These are phyloP conservation scores for Chromis chromis DNA, from an alignment of 2,797 vertebrate species.

Conservation along the genomic window DNA sequence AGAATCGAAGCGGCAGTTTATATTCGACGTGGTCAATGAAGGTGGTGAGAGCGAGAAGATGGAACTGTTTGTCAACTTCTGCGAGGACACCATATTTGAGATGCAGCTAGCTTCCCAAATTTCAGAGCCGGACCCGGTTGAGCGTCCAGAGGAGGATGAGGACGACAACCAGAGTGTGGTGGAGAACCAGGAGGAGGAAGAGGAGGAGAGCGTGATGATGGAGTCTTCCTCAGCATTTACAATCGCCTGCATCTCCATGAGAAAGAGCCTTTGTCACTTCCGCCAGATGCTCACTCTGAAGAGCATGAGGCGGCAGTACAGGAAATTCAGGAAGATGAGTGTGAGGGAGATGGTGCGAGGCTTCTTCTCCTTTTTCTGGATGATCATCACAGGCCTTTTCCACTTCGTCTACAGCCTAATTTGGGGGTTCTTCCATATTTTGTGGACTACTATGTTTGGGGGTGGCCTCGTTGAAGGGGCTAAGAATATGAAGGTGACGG, in stretches of 20 bases:
- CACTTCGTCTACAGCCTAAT: slow-evolving; percentile 89
- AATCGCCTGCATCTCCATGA: slow-evolving; percentile 89
- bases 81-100: slow-evolving; percentile 99
- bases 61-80: slow-evolving; percentile 99
- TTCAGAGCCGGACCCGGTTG: slow-evolving; percentile 92
- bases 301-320: slow-evolving; percentile 91
- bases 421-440: slow-evolving; percentile 94
- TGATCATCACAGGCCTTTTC: slow-evolving; percentile 90
- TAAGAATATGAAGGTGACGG: slow-evolving; percentile 98
- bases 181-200: slow-evolving; percentile 86
- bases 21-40: slow-evolving; percentile 98
- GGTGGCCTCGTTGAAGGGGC: slow-evolving; percentile 97
- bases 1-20: slow-evolving; percentile 98
- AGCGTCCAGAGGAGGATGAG: slow-evolving; percentile 90
- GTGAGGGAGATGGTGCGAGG: slow-evolving; percentile 90
- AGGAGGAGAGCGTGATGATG: slow-evolving; percentile 84
- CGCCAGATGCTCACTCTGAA: slow-evolving; percentile 89
- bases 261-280: slow-evolving; percentile 87
- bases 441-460: slow-evolving; percentile 96
- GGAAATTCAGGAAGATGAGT: slow-evolving; percentile 93
- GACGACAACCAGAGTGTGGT: slow-evolving; percentile 82
- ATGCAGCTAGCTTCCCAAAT: slow-evolving; percentile 98
- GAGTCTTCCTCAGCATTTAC: slow-evolving; percentile 94
- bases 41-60: slow-evolving; percentile 99
- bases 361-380: slow-evolving; percentile 95